Evolutionary conservation across 92 coral and sea anemone genomes (phyloP).

Genomic region (Zoanthus sansibaricus): DNA sequence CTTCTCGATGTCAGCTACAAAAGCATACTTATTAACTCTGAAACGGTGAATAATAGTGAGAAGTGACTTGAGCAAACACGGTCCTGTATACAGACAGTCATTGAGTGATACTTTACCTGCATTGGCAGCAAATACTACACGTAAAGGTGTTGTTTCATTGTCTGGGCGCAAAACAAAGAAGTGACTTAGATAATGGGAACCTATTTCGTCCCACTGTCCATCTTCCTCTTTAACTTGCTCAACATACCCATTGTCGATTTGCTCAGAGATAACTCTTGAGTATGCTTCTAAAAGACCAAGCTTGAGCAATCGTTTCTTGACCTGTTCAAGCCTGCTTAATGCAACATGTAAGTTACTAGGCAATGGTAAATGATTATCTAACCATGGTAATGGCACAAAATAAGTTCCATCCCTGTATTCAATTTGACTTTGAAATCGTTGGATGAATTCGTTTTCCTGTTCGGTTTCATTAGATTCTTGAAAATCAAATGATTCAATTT

Average conservation of each 20-base stretch:
- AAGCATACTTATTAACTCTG: slow-evolving; percentile 54
- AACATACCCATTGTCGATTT: slow-evolving; percentile 55
- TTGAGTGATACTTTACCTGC: slow-evolving; percentile 58
- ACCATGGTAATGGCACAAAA: slow-evolving; percentile 53
- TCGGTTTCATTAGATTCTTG: slow-evolving; percentile 34
- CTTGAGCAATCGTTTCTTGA: slow-evolving; percentile 42
- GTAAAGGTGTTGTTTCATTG: slow-evolving; percentile 59
- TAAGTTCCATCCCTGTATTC: slow-evolving; percentile 49
- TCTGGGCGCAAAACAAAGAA: slow-evolving; percentile 54
- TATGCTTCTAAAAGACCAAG: slow-evolving; percentile 31
- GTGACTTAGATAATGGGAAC: slow-evolving; percentile 50
- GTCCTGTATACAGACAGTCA: too few relatives aligned
- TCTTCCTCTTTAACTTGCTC: slow-evolving; percentile 39
- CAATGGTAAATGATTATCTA: slow-evolving; percentile 56
- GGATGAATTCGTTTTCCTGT: slow-evolving; percentile 46
- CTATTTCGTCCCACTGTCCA: slow-evolving; percentile 23
- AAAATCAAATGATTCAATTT: slow-evolving; percentile 48
- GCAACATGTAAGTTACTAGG: slow-evolving; percentile 54
- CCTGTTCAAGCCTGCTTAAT: slow-evolving; percentile 42
- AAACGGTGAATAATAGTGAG: too few relatives aligned
- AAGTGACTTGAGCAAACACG: too few relatives aligned
- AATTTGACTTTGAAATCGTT: slow-evolving; percentile 51
- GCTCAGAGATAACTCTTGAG: slow-evolving; percentile 13
- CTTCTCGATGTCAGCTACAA: slow-evolving; percentile 62
- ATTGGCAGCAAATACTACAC: slow-evolving; percentile 63